Percentiles rank a stretch among this genome's conserved stretches.
Evolutionary conservation across 1,140 invertebrate genomes (phyloP).

Genomic region (Penaeus vannamei): DNA sequence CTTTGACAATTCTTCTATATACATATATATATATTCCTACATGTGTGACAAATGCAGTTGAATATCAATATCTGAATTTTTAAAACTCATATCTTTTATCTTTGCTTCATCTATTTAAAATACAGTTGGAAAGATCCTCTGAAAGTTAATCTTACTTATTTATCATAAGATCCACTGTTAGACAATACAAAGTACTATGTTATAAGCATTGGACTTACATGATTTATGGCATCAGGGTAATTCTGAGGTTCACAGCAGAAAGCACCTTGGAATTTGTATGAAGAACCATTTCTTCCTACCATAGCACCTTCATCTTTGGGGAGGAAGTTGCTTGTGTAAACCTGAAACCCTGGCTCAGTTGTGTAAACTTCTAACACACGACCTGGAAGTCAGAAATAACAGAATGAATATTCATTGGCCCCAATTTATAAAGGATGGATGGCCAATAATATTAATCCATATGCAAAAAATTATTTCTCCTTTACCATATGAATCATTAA

Average conservation of each 20-base stretch:
- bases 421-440: slow-evolving; percentile 79
- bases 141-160: no score
- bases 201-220: slow-evolving; percentile 70
- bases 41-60: no score
- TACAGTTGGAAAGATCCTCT: no score
- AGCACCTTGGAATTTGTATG: slow-evolving; percentile 84
- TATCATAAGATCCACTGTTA: no score
- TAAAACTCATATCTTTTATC: no score
- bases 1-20: no score
- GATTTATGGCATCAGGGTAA: slow-evolving; percentile 91
- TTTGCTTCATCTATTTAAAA: no score
- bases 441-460: not conserved
- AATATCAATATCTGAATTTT: no score
- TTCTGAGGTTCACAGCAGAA: slow-evolving; percentile 94
- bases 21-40: no score
- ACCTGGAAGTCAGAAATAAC: slow-evolving; percentile 10
- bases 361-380: slow-evolving; percentile 83
- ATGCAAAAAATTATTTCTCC: no score
- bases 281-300: slow-evolving; percentile 79
- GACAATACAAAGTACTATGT: no score
- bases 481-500: no score
- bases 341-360: slow-evolving; percentile 91
- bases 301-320: slow-evolving; percentile 74
- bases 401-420: not conserved
- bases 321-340: slow-evolving; percentile 88